Conservation (phyloP, 2,888 invertebrate species). For the Taphrorychus bicolor region DNA sequence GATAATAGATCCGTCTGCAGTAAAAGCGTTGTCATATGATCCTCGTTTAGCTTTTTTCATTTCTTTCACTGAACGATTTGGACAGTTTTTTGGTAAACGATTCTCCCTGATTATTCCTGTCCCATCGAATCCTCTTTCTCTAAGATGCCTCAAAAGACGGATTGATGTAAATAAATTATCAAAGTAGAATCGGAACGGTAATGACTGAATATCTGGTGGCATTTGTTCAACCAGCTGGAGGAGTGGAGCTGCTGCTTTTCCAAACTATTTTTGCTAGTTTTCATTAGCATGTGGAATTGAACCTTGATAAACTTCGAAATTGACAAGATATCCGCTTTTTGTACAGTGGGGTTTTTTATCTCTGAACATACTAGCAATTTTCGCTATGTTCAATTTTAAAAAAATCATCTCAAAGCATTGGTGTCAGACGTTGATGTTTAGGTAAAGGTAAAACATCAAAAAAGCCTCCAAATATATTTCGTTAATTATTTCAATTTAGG, state of each 20-base stretch:
- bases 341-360: too few relatives aligned
- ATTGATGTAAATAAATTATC: conserved; percentile 8
- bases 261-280: too few relatives aligned
- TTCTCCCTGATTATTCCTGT: neutral
- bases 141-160: neutral
- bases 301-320: conserved; percentile 51
- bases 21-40: neutral
- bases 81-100: neutral
- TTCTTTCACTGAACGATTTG: neutral
- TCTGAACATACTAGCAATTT: too few relatives aligned
- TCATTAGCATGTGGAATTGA: neutral
- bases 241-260: conserved; percentile 9
- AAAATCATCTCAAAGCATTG: too few relatives aligned
- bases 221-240: conserved; percentile 10
- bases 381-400: too few relatives aligned
- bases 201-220: conserved; percentile 3
- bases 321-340: conserved; percentile 46
- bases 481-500: too few relatives aligned
- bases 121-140: neutral
- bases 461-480: too few relatives aligned
- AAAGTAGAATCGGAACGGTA: conserved; percentile 12
- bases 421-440: too few relatives aligned
- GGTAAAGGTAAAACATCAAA: too few relatives aligned
- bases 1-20: neutral
- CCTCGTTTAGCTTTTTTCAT: neutral